A percentile compares a stretch with the other conserved stretches of the same genome.
Evolutionary conservation across 2,113 vertebrate species (phyloP).

Genomic region (Petromus typicus): DNA sequence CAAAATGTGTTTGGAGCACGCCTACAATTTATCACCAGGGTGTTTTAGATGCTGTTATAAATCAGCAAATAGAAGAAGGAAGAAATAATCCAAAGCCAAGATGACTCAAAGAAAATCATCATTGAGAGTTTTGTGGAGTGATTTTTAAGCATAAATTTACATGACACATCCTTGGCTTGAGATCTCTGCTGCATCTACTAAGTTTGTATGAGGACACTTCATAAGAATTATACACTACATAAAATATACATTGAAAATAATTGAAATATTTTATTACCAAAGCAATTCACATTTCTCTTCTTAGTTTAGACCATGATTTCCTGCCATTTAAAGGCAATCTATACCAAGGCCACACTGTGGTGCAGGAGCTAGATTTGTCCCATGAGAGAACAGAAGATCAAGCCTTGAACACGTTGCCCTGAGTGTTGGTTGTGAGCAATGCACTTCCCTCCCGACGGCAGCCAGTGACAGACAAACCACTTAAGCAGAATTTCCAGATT

Average conservation of each 20-base stretch:
- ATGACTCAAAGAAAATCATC: neutral
- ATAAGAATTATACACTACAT: neutral
- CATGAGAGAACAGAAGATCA: neutral
- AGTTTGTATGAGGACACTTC: neutral
- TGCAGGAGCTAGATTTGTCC: neutral
- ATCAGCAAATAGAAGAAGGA: neutral
- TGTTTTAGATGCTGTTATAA: neutral
- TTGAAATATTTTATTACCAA: neutral
- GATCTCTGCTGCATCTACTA: neutral
- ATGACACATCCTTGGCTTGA: neutral
- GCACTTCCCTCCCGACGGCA: neutral
- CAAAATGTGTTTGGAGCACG: neutral
- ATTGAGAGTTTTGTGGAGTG: neutral
- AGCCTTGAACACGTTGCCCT: neutral
- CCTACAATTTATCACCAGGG: neutral
- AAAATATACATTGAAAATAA: neutral
- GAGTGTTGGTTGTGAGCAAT: fast-evolving
- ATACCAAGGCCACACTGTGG: neutral
- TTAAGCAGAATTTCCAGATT: neutral
- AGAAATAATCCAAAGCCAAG: neutral
- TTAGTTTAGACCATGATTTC: neutral
- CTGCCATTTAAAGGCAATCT: neutral
- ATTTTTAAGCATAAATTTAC: neutral
- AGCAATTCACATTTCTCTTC: neutral
- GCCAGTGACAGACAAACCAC: neutral